A percentile compares a stretch with the other conserved stretches of the same genome.
phyloP scores from a whole-genome alignment of 2,113 vertebrate species.

The Leucoraja erinaceus region DNA sequence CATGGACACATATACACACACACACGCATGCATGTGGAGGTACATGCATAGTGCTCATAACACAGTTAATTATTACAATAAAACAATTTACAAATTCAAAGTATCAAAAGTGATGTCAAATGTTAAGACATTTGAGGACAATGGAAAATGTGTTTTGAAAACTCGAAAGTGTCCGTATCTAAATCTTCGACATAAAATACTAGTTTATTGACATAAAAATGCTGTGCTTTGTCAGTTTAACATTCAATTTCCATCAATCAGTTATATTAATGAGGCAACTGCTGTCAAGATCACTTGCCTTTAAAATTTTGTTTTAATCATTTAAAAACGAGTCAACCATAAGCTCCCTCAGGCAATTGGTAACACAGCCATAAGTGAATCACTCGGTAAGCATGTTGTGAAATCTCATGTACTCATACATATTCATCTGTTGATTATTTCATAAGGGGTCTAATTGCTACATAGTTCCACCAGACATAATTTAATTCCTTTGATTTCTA shows the following conservation, averaged over 20 bases:
- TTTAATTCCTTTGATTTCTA: conserved; percentile 14
- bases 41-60: neutral
- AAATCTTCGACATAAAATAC: neutral
- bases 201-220: neutral
- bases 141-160: conserved; percentile 7
- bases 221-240: neutral
- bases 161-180: neutral
- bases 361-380: conserved; percentile 27
- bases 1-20: too few species aligned
- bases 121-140: neutral
- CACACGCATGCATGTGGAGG: too few species aligned
- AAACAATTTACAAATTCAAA: neutral
- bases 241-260: conserved; percentile 5
- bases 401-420: conserved; percentile 31
- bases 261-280: conserved; percentile 17
- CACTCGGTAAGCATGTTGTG: conserved; percentile 14
- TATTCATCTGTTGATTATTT: conserved; percentile 26
- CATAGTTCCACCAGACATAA: conserved; percentile 21
- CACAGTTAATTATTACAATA: neutral
- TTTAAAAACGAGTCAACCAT: conserved; percentile 11
- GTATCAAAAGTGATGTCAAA: neutral
- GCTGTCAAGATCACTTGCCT: conserved; percentile 2
- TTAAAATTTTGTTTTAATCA: neutral
- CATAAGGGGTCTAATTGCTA: conserved; percentile 8
- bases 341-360: conserved; percentile 19